These are phyloP conservation scores for Accipiter cooperii DNA, from an alignment of 2,113 vertebrate species.

Conservation along the genomic window DNA sequence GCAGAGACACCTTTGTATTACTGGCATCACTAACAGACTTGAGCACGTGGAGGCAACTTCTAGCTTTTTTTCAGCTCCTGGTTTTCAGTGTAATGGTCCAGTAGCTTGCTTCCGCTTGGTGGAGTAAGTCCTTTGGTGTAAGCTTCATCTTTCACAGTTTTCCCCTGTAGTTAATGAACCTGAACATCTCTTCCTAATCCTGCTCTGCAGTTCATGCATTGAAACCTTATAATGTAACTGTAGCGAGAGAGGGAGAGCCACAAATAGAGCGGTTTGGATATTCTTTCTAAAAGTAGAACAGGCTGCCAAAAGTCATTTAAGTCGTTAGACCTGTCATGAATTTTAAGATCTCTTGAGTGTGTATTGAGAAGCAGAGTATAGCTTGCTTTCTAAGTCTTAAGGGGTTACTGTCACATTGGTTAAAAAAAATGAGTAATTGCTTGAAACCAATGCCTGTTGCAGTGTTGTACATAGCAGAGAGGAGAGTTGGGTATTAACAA, in stretches of 20 bases:
- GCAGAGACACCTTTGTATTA: not conserved
- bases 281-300: not conserved
- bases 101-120: not conserved
- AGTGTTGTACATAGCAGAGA: not conserved
- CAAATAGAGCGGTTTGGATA: not conserved
- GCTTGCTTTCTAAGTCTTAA: not conserved
- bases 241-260: not conserved
- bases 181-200: not conserved
- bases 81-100: not conserved
- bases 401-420: not conserved
- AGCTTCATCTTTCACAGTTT: not conserved
- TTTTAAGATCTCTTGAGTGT: not conserved
- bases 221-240: not conserved
- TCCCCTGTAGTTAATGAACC: not conserved
- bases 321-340: not conserved
- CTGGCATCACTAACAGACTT: not conserved
- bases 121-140: not conserved
- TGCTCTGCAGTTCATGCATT: fast-evolving
- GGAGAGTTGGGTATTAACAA: not conserved
- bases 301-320: not conserved
- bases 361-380: not conserved
- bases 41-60: not conserved
- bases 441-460: not conserved
- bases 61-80: not conserved
- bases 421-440: not conserved